These are phyloP conservation scores for Cotesia vestalis DNA, from an alignment of 1,140 invertebrate species.

Conservation along the genomic window DNA sequence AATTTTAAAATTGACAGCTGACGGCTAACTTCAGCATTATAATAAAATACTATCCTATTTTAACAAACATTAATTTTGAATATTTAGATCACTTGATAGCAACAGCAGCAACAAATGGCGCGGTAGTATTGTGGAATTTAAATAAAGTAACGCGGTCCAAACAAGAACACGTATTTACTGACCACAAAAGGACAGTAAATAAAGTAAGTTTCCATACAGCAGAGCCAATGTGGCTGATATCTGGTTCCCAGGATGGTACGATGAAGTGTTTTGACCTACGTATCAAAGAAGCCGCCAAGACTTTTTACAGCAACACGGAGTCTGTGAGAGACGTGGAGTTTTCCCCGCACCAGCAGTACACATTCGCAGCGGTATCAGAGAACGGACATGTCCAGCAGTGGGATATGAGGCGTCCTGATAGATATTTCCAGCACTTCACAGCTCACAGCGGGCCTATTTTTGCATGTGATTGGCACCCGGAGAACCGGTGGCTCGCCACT, in stretches of 20 bases:
- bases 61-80: constrained; percentile 28
- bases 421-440: constrained; percentile 87
- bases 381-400: constrained; percentile 95
- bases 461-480: constrained; percentile 97
- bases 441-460: constrained; percentile 95
- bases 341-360: constrained; percentile 83
- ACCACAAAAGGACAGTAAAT: constrained; percentile 95
- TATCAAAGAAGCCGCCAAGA: constrained; percentile 81
- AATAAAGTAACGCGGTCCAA: constrained; percentile 86
- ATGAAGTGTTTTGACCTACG: constrained; percentile 96
- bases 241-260: constrained; percentile 95
- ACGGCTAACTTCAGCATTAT: too few relatives aligned
- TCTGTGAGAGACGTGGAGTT: constrained; percentile 96
- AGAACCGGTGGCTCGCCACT: constrained; percentile 88
- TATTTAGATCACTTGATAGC: constrained; percentile 84
- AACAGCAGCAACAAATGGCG: constrained; percentile 95
- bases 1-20: too few relatives aligned
- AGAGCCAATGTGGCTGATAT: constrained; percentile 86
- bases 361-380: constrained; percentile 93
- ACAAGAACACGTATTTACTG: constrained; percentile 91
- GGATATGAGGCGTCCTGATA: constrained; percentile 85
- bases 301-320: constrained; percentile 91
- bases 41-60: constrained; percentile 27
- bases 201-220: constrained; percentile 92
- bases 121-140: constrained; percentile 96